Evolutionary conservation across 2,797 vertebrate species (phyloP).

Genomic region (Acipenser oxyrinchus): DNA sequence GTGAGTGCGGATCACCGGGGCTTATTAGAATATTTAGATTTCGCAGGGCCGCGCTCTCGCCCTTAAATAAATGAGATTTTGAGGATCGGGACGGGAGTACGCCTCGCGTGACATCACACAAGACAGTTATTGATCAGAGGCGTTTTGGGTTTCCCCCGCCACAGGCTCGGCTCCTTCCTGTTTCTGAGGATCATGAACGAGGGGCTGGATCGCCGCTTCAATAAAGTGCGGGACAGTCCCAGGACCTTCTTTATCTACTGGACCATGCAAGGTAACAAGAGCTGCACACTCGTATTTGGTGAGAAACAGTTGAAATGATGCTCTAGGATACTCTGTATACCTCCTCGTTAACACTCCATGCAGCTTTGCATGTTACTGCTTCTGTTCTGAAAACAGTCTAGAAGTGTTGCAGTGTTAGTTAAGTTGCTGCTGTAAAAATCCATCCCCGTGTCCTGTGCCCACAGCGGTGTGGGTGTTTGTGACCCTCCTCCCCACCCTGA

Average conservation of each 20-base stretch:
- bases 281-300: not conserved
- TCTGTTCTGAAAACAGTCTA: no score
- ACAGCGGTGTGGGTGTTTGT: constrained; percentile 68
- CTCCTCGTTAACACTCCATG: no score
- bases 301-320: no score
- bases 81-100: not conserved
- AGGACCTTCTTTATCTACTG: constrained; percentile 69
- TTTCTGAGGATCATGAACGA: constrained; percentile 70
- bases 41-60: not conserved
- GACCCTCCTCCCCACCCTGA: constrained; percentile 69
- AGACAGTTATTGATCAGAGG: constrained; percentile 41
- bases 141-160: constrained; percentile 23
- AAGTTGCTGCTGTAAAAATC: constrained; percentile 12
- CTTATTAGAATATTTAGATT: not conserved
- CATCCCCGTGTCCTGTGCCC: constrained; percentile 10
- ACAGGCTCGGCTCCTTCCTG: constrained; percentile 62
- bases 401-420: no score
- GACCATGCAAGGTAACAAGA: constrained; percentile 64
- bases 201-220: constrained; percentile 63
- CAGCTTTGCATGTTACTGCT: no score
- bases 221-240: constrained; percentile 62
- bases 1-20: constrained; percentile 31
- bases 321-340: no score
- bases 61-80: no score
- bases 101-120: no score